phyloP scores from a whole-genome alignment of 92 coral and sea anemone genomes.

The Montipora capitata region DNA sequence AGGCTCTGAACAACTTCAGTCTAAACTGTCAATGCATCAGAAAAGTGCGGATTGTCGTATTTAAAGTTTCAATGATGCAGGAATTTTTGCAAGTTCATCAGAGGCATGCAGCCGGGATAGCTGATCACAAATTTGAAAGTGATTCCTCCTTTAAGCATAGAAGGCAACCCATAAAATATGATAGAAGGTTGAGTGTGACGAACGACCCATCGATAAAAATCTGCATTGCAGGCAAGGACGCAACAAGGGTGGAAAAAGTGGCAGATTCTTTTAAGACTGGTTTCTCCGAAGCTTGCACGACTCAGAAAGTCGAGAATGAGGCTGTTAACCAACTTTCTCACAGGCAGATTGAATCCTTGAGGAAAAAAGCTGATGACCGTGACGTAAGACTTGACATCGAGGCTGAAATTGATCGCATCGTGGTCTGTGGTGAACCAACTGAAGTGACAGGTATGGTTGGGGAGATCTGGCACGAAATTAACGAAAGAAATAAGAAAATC shows the following conservation, averaged over 20 bases:
- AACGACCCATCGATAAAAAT: slow-evolving; percentile 5
- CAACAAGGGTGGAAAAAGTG: slow-evolving; percentile 35
- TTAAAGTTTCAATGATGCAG: slow-evolving; percentile 7
- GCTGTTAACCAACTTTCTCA: slow-evolving; percentile 58
- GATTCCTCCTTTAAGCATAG: neutral
- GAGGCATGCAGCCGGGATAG: neutral
- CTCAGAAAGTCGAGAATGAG: slow-evolving; percentile 69
- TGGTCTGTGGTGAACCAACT: slow-evolving; percentile 77
- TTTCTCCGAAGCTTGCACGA: slow-evolving; percentile 70
- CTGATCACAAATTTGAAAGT: neutral
- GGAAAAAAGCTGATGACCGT: slow-evolving; percentile 54
- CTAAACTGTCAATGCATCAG: neutral
- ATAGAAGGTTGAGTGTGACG: neutral
- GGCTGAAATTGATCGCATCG: slow-evolving; percentile 59
- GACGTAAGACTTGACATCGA: slow-evolving; percentile 75
- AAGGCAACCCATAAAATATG: neutral
- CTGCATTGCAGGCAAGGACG: slow-evolving; percentile 29
- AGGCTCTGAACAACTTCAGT: slow-evolving; percentile 34
- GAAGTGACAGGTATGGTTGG: slow-evolving; percentile 74
- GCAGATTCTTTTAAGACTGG: slow-evolving; percentile 38
- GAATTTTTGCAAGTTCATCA: neutral
- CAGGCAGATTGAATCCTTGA: slow-evolving; percentile 40
- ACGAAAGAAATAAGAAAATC: slow-evolving; percentile 68
- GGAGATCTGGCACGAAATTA: slow-evolving; percentile 76
- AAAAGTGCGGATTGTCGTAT: slow-evolving; percentile 29